Conservation (phyloP, 2,797 vertebrate genomes). For the Myripristis jacobus region DNA sequence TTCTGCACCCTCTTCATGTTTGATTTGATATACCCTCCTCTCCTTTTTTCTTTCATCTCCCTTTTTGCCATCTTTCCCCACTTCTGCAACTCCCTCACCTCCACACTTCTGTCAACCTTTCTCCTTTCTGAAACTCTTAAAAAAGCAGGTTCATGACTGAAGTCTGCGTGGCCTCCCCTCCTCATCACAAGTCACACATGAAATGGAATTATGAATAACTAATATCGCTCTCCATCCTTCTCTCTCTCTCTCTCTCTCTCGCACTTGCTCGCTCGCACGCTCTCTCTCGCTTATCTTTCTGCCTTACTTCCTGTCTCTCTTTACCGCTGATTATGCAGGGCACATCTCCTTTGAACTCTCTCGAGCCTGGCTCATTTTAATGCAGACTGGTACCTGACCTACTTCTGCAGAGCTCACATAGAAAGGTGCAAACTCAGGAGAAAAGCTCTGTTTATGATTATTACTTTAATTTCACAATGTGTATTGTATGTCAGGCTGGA, state of each 20-base stretch:
- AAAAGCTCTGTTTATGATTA: slow-evolving; percentile 40
- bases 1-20: neutral
- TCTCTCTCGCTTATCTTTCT: slow-evolving; percentile 17
- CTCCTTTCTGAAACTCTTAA: slow-evolving; percentile 30
- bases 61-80: neutral
- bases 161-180: neutral
- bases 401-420: slow-evolving; percentile 53
- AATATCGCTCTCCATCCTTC: slow-evolving; percentile 9
- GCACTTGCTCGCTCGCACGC: too few species aligned
- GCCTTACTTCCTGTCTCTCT: slow-evolving; percentile 30
- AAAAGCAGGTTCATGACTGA: slow-evolving; percentile 11
- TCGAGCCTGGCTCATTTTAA: slow-evolving; percentile 57
- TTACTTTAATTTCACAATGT: slow-evolving; percentile 7
- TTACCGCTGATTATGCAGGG: slow-evolving; percentile 51
- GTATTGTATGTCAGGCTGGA: slow-evolving; percentile 20
- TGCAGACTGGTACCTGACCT: slow-evolving; percentile 65
- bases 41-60: neutral
- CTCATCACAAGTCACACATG: slow-evolving; percentile 49
- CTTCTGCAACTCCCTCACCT: slow-evolving; percentile 7
- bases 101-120: slow-evolving; percentile 16
- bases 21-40: neutral
- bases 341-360: slow-evolving; percentile 61
- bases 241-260: slow-evolving; percentile 12
- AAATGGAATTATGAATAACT: slow-evolving; percentile 66
- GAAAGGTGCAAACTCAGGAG: slow-evolving; percentile 10